These are phyloP conservation scores for silkworm (Bombyx mori) DNA, from an alignment of 1,140 invertebrate species.

Conservation along the genomic window DNA sequence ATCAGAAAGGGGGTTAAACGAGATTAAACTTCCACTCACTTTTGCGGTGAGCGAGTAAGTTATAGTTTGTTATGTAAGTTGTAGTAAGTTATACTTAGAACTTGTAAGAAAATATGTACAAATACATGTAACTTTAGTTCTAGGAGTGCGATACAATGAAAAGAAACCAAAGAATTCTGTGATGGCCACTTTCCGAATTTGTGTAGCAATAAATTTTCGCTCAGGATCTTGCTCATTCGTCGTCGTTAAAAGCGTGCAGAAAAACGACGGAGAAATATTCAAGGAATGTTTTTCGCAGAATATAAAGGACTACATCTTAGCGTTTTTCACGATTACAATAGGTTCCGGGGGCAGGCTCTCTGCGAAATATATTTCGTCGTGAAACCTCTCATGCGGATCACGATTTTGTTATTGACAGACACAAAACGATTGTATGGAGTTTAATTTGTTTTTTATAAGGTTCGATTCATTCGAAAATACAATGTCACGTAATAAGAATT, in stretches of 20 bases:
- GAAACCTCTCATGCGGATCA: not conserved
- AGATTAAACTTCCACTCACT: no score
- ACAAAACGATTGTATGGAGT: not conserved
- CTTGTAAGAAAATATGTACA: no score
- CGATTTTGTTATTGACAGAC: not conserved
- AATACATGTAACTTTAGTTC: no score
- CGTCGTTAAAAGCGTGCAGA: constrained; percentile 12
- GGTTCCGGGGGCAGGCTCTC: constrained; percentile 4
- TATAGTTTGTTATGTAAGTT: no score
- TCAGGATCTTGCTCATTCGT: constrained; percentile 12
- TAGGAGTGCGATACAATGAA: not conserved
- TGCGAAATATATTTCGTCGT: constrained; percentile 13
- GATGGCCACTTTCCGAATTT: constrained; percentile 14
- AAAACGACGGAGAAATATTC: constrained; percentile 11
- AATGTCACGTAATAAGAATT: no score
- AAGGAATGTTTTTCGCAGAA: constrained; percentile 15
- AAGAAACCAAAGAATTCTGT: constrained; percentile 2
- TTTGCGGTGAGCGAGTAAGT: no score
- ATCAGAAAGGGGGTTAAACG: no score
- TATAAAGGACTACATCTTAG: constrained; percentile 14
- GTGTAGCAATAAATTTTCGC: constrained; percentile 21
- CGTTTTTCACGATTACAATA: constrained; percentile 12
- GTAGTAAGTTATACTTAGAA: no score
- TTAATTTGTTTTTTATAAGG: not conserved
- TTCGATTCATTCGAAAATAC: no score